Percentiles rank a stretch among this genome's conserved stretches.
These are phyloP conservation scores for Heliconius hermathena DNA, from an alignment of 1,140 invertebrate species.

Conservation along the genomic window DNA sequence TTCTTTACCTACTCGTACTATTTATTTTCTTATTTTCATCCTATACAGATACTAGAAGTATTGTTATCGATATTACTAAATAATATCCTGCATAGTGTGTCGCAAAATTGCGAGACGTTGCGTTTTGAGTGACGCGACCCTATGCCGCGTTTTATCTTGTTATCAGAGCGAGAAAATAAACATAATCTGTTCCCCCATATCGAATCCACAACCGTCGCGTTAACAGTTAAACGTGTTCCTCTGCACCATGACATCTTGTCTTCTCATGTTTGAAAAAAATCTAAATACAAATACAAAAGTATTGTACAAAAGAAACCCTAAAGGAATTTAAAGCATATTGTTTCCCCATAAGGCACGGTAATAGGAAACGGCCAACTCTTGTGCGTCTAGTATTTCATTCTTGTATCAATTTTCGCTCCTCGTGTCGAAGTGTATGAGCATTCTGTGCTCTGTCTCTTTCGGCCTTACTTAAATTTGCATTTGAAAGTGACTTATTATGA, in stretches of 20 bases:
- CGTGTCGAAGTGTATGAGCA: conserved; percentile 29
- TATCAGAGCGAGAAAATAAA: too few species aligned
- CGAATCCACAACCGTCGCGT: too few species aligned
- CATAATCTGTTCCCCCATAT: too few species aligned
- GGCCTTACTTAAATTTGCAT: neutral
- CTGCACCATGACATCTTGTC: too few species aligned
- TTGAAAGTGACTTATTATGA: neutral
- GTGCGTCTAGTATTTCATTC: conserved; percentile 38
- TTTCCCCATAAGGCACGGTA: conserved; percentile 53
- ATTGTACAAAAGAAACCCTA: conserved; percentile 46
- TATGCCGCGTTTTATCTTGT: too few species aligned
- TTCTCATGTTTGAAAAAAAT: neutral
- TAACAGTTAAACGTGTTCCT: too few species aligned
- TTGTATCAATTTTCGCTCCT: conserved; percentile 44
- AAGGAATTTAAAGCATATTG: conserved; percentile 56
- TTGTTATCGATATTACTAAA: too few species aligned
- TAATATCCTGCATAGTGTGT: too few species aligned
- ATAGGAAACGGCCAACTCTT: conserved; percentile 44
- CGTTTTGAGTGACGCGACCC: too few species aligned
- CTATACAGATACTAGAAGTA: too few species aligned
- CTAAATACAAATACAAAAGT: neutral
- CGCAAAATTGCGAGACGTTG: too few species aligned
- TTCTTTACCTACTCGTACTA: neutral
- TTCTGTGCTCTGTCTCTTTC: conserved; percentile 20
- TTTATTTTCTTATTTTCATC: too few species aligned